Evolutionary conservation across 2,797 vertebrate species (phyloP), one percentile per base, ranked within the genome.

Genomic region (Parambassis ranga): DNA sequence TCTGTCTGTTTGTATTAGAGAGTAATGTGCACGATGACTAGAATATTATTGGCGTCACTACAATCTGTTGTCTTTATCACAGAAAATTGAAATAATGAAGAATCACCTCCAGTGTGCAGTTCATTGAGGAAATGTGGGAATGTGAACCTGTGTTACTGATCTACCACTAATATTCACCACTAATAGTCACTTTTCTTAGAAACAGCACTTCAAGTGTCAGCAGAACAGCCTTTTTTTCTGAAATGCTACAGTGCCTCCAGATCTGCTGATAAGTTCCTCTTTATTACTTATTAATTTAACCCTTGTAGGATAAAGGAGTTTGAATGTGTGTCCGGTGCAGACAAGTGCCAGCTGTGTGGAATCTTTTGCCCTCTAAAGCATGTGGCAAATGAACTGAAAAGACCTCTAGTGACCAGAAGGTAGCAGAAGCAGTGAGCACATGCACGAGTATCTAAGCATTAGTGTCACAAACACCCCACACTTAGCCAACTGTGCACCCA

Each of bases 231-330:
- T 60, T 32, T 38, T n/a, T 42, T 47, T 61, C 62, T 10, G 62
- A 69, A 71, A 82, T 77, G 87, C 83, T 71, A 77, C 68, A 61
- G 46, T 89, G 83, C 65, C 38, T 79, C 79, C 70, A 67, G 75
- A 88, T 88, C 20, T 90, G 90, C 92, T 93, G 91, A 92, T 83
- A 38, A 53, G 46, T 84, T 91, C 85, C 76, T 81, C 22, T 82
- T 63, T 44, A 85, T 87, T 73, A 90, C 68, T 89, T 31, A 91
- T 89, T 87, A 50, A 85, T 72, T 72, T 7, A 47, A 33, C 6
- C 3, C 15, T 23, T 38, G 39, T 3, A 31, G 56, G 26, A 33
- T 51, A 55, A 43, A 28, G 38, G 49, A 16, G 48, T 51, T 56
- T 39, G 22, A 18, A 22, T 26, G 27, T 23, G 22, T 43, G 39